phyloP scores from a whole-genome alignment of 1,140 invertebrate genomes.

The Drosophila lowei region DNA sequence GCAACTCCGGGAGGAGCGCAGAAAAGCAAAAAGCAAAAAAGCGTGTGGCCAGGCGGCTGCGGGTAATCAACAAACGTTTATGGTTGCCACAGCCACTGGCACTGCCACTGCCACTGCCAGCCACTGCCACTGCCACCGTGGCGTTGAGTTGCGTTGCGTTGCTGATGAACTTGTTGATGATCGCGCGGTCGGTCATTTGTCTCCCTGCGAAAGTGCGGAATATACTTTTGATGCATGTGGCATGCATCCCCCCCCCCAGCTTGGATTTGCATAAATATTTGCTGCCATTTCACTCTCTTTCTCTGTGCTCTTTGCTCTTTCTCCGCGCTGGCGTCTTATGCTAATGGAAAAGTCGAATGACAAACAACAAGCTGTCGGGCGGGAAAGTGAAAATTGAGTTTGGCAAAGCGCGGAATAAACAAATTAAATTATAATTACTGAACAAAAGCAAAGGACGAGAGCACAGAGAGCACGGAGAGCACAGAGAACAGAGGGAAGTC shows the following conservation, averaged over 20 bases:
- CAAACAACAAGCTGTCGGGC: constrained; percentile 10
- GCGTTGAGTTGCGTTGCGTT: too few relatives aligned
- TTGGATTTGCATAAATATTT: constrained; percentile 64
- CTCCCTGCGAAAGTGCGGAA: constrained; percentile 10
- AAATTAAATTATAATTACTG: constrained; percentile 69
- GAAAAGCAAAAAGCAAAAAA: constrained; percentile 17
- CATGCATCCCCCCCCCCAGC: neutral
- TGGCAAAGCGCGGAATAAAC: constrained; percentile 42
- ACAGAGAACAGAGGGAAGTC: neutral
- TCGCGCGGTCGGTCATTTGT: constrained; percentile 68
- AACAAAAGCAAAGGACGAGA: constrained; percentile 15
- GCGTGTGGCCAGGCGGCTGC: constrained; percentile 70
- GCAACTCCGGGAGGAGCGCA: constrained; percentile 19
- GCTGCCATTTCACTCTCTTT: constrained; percentile 9
- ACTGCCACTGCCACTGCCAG: neutral
- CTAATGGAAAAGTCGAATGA: constrained; percentile 48
- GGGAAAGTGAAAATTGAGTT: constrained; percentile 59
- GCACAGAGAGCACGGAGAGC: neutral
- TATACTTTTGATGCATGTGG: constrained; percentile 13
- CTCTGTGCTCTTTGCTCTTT: neutral
- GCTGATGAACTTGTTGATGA: constrained; percentile 76
- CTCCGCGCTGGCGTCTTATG: constrained; percentile 35
- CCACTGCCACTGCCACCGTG: too few relatives aligned
- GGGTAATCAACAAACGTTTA: constrained; percentile 80
- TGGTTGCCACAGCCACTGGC: constrained; percentile 45